These are phyloP conservation scores for Tromatobia lineatoria DNA, from an alignment of 2,888 invertebrate species.

Conservation along the genomic window DNA sequence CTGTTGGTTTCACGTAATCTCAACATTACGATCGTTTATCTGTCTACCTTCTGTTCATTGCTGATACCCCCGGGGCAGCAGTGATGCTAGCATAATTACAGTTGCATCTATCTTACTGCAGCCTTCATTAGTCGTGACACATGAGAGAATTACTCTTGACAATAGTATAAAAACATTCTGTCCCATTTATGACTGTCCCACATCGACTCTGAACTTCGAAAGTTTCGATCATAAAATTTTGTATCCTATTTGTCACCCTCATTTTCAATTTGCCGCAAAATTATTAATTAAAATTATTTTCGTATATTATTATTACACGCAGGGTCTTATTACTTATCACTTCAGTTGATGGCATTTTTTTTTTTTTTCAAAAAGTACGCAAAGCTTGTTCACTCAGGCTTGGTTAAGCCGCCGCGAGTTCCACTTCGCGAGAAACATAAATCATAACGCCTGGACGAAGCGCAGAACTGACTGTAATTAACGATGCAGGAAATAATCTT, in stretches of 20 bases:
- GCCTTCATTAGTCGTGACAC: conserved; percentile 38
- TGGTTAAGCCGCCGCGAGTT: conserved; percentile 13
- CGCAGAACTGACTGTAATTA: conserved; percentile 58
- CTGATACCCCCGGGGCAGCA: conserved; percentile 25
- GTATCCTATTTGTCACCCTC: conserved; percentile 13
- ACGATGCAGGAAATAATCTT: conserved; percentile 48
- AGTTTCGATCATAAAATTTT: conserved; percentile 7
- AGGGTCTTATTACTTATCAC: conserved; percentile 56
- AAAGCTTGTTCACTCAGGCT: conserved; percentile 38
- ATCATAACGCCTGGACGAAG: conserved; percentile 56
- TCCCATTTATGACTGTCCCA: conserved; percentile 21
- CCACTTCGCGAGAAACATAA: conserved; percentile 60
- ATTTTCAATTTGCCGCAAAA: conserved; percentile 12
- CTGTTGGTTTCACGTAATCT: conserved; percentile 1
- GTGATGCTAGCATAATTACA: conserved; percentile 37
- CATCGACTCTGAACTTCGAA: conserved; percentile 1
- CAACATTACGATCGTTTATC: conserved; percentile 11
- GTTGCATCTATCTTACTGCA: conserved; percentile 26
- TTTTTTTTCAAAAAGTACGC: conserved; percentile 34
- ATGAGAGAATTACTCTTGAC: conserved; percentile 31
- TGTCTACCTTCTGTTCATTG: conserved; percentile 29
- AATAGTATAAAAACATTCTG: conserved; percentile 27
- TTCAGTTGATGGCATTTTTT: conserved; percentile 33
- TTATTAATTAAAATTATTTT: conserved; percentile 28
- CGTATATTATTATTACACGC: conserved; percentile 35